phyloP scores from a whole-genome alignment of 2,113 vertebrate genomes.

The Eupsittula cactorum region DNA sequence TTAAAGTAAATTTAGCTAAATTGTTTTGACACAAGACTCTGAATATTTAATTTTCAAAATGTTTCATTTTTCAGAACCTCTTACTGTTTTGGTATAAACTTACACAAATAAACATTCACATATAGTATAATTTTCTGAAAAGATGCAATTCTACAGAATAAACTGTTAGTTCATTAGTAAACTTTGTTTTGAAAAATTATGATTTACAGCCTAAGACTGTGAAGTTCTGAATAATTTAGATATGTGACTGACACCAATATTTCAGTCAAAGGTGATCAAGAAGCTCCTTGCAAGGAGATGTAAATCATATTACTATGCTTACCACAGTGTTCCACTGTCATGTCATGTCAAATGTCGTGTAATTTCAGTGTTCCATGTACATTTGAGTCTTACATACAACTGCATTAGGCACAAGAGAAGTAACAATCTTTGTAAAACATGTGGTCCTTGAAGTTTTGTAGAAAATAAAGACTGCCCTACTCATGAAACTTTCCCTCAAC shows the following conservation, averaged over 20 bases:
- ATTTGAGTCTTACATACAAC: neutral
- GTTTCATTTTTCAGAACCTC: neutral
- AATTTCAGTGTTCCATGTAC: neutral
- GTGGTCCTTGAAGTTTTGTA: neutral
- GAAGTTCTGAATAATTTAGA: neutral
- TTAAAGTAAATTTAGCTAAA: conserved; percentile 45
- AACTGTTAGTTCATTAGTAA: neutral
- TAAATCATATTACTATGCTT: neutral
- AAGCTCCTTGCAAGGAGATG: neutral
- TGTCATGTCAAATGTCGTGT: neutral
- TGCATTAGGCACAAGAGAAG: neutral
- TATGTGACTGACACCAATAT: neutral
- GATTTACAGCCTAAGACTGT: neutral
- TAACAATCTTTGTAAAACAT: neutral
- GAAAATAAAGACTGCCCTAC: neutral
- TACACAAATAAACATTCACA: neutral
- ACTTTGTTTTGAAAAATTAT: neutral
- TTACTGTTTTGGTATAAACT: neutral
- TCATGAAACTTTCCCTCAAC: neutral
- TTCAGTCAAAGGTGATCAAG: neutral
- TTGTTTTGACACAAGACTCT: conserved; percentile 19
- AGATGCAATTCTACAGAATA: neutral
- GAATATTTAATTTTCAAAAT: conserved; percentile 10
- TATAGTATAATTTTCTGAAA: neutral
- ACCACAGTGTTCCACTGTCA: neutral